Evolutionary conservation across 2,888 invertebrate genomes (phyloP).

Genomic region (Disparrhopalites patrizii): DNA sequence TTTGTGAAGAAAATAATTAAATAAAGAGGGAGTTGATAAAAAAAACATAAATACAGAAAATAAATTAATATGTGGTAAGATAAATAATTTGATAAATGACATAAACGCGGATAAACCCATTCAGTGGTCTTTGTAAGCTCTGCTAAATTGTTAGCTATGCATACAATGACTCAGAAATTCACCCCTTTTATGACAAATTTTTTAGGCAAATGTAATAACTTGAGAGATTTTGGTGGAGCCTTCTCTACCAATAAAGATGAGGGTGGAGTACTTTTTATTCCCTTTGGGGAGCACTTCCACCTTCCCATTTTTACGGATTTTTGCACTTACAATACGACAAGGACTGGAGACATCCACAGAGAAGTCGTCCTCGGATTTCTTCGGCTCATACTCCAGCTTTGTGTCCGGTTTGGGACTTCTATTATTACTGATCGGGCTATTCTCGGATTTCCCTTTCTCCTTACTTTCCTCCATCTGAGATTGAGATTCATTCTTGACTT

Average conservation of each 20-base stretch:
- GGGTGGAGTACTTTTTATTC: conserved; percentile 12
- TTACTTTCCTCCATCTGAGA: not conserved
- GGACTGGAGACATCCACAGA: conserved; percentile 47
- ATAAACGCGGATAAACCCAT: too few relatives aligned
- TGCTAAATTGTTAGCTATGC: too few relatives aligned
- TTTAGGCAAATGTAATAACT: not conserved
- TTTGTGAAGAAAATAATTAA: not conserved
- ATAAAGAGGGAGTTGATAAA: not conserved
- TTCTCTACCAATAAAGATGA: conserved; percentile 14
- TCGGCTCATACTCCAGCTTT: not conserved
- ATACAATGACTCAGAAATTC: too few relatives aligned
- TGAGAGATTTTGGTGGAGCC: not conserved
- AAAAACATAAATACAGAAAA: not conserved
- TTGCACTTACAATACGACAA: conserved; percentile 44
- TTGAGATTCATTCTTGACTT: not conserved
- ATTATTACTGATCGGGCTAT: not conserved
- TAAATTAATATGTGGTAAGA: not conserved
- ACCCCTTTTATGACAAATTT: too few relatives aligned
- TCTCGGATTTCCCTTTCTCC: not conserved
- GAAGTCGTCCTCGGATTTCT: conserved; percentile 38
- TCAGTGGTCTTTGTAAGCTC: too few relatives aligned
- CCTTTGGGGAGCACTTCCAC: not conserved
- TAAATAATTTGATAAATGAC: not conserved
- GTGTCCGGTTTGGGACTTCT: too few relatives aligned
- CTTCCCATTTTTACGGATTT: conserved; percentile 1